These are phyloP conservation scores for Neodon shergylaensis DNA, from an alignment of 2,113 vertebrate genomes.

Conservation along the genomic window DNA sequence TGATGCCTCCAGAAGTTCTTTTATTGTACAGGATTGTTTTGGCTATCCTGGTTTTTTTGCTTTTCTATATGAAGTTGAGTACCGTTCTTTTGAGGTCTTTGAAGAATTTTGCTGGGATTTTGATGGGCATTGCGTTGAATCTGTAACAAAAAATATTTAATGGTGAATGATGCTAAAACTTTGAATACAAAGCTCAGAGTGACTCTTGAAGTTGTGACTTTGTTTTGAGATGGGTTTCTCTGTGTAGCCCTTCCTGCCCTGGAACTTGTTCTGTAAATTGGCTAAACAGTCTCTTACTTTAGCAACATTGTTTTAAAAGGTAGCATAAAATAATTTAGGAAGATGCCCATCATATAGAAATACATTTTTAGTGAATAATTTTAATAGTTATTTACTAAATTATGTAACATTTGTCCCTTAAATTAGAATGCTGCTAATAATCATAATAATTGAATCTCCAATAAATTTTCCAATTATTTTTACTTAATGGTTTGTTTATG, in stretches of 20 bases:
- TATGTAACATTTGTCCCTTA: background rate
- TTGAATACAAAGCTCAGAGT: background rate
- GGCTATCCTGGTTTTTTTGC: too few relatives aligned
- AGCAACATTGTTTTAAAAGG: background rate
- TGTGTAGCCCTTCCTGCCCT: background rate
- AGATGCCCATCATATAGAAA: background rate
- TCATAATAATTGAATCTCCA: background rate
- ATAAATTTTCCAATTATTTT: background rate
- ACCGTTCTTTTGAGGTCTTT: too few relatives aligned
- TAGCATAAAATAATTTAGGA: background rate
- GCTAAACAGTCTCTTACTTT: background rate
- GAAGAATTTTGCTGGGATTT: too few relatives aligned
- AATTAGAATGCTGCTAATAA: background rate
- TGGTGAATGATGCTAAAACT: background rate
- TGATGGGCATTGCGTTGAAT: too few relatives aligned
- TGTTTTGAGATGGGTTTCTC: background rate
- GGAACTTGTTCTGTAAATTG: background rate
- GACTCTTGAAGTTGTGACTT: background rate
- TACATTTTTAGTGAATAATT: background rate
- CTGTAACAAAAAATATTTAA: background rate
- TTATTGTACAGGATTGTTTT: too few relatives aligned
- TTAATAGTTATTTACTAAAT: background rate
- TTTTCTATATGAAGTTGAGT: too few relatives aligned
- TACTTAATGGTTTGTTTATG: background rate
- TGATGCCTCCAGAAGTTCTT: too few relatives aligned